A percentile compares a stretch with the other conserved stretches of the same genome.
phyloP scores from a whole-genome alignment of 2,888 invertebrate species.

The Hermodice carunculata region DNA sequence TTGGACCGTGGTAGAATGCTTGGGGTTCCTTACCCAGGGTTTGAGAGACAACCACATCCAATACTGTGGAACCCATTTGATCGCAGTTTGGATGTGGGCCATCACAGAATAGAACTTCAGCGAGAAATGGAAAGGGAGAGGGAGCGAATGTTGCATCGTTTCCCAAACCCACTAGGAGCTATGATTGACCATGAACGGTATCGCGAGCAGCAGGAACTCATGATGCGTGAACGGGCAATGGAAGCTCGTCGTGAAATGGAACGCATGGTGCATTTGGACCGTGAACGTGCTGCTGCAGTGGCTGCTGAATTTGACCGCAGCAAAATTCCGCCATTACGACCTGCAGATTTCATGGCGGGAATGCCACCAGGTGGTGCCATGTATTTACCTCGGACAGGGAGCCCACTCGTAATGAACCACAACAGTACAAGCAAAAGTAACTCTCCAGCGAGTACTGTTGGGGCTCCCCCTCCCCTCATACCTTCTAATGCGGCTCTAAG shows the following conservation, averaged over 20 bases:
- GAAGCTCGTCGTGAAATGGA: neutral
- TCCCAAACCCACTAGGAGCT: conserved; percentile 4
- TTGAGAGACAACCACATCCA: neutral
- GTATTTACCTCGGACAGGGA: conserved; percentile 9
- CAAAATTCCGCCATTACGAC: conserved; percentile 17
- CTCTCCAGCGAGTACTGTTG: conserved; percentile 20
- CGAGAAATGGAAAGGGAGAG: conserved; percentile 21
- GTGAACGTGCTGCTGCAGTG: conserved; percentile 10
- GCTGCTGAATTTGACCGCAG: conserved; percentile 7
- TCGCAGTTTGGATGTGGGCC: neutral
- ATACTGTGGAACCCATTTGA: conserved; percentile 25
- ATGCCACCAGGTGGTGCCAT: conserved; percentile 6
- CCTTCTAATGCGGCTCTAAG: conserved; percentile 17
- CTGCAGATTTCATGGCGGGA: neutral
- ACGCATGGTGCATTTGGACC: neutral
- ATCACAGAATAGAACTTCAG: conserved; percentile 11
- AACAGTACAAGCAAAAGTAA: conserved; percentile 18
- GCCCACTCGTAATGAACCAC: conserved; percentile 19
- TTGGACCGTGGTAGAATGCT: too few relatives aligned
- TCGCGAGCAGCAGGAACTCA: conserved; percentile 72
- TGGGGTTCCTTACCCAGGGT: too few relatives aligned
- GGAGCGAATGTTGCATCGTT: conserved; percentile 15
- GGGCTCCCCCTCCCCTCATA: conserved; percentile 31
- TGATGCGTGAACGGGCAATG: conserved; percentile 19
- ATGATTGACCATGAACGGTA: conserved; percentile 62